Base-by-base conservation (phyloP, 2,888 invertebrate genomes). In the Galerucella nymphaeae region DNA sequence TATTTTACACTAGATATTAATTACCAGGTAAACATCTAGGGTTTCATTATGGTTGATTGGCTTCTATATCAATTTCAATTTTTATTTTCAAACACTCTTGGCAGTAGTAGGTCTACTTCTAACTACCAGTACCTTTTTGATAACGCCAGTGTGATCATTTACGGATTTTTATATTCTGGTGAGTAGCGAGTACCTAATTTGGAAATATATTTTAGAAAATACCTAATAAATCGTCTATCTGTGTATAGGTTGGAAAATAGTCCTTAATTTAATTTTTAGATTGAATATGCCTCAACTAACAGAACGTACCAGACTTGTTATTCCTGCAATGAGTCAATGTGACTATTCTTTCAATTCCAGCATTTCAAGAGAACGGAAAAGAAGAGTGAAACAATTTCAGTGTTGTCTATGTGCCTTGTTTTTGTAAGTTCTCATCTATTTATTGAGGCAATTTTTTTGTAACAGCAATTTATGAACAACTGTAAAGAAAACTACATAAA, bases 391-490 rank as follows among this genome's bases (percentile, higher is more conserved):
- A 64, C 89, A 89, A 81, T 91, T 93, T 81, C 93, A 94, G 80
- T 94, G 93, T 83, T 93, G 91, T 78, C 86, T 94, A 59, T 93
- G 93, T 80, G 88, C 91, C 5, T 87, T 89, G 11, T 85, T 94
- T 71, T 85, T 94, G 94, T 95, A 86, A 92, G 93, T 90, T 64
- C 3, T 10, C 18, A 58, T 53, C 62, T 18, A 20, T n/a, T 45
- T 14, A 48, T 48, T n/a, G 14, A 48, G n/a, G n/a, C n/a, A n/a
- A n/a, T n/a, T n/a, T n/a, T n/a, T n/a, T n/a, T n/a, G n/a, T n/a
- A n/a, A 30, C 30, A 30, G 6, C 30, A 30, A 30, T 6, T 30
- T 30, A 38, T 38, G 8, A 38, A 38, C 30, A 6, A 38, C 8
- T 38, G 8, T 38, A 38, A 38, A 38, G 8, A 9, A 38, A 38